Evolutionary conservation across 2,113 vertebrate species (phyloP).

Genomic region (Calidris pygmaea): DNA sequence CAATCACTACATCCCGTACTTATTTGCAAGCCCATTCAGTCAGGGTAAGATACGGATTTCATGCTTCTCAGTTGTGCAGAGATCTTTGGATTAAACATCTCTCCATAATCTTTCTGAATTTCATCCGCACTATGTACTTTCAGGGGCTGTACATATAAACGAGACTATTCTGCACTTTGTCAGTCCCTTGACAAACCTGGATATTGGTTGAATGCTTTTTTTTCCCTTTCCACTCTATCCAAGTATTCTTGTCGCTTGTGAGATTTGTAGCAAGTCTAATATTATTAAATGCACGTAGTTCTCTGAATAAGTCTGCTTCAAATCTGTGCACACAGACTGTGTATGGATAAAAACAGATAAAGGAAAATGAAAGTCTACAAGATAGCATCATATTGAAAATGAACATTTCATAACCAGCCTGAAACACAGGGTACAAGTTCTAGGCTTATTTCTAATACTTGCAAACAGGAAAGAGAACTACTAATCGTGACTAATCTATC

Average conservation of each 20-base stretch:
- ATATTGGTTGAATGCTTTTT: not conserved
- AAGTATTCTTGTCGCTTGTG: not conserved
- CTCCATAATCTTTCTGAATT: not conserved
- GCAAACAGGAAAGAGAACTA: not conserved
- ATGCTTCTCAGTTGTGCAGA: not conserved
- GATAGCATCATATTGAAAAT: not conserved
- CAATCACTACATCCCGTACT: not conserved
- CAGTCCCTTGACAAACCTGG: not conserved
- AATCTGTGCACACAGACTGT: not conserved
- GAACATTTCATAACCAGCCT: not conserved
- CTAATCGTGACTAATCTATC: not conserved
- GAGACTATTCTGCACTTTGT: not conserved
- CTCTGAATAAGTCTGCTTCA: not conserved
- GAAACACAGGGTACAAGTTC: not conserved
- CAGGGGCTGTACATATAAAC: not conserved
- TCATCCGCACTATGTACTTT: not conserved
- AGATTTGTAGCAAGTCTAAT: not conserved
- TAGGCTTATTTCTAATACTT: not conserved
- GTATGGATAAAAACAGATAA: not conserved
- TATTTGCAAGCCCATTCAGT: not conserved
- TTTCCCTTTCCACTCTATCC: not conserved
- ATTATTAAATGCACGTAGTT: not conserved
- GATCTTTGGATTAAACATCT: not conserved
- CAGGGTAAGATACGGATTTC: not conserved
- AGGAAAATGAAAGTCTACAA: not conserved